These are phyloP conservation scores for Phalacrocorax pelagicus DNA, from an alignment of 2,113 vertebrate species.

Conservation along the genomic window DNA sequence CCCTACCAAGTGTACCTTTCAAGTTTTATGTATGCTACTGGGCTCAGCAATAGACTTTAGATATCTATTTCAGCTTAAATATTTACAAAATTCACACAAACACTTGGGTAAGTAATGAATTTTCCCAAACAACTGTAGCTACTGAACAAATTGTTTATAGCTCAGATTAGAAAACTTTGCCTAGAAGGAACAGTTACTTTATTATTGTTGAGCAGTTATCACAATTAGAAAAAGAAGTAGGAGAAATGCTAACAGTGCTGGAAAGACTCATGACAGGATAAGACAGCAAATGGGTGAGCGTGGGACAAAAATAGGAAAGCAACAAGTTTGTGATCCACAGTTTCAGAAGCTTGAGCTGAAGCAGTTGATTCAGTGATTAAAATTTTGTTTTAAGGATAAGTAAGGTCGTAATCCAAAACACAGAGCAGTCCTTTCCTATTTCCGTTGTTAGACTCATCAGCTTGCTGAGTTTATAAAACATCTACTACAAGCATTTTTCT, in stretches of 20 bases:
- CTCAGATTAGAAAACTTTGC: background rate
- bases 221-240: background rate
- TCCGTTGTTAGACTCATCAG: background rate
- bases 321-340: background rate
- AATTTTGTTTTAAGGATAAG: background rate
- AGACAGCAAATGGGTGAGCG: background rate
- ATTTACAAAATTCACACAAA: background rate
- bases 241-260: background rate
- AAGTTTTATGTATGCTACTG: background rate
- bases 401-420: background rate
- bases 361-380: background rate
- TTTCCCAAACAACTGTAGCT: background rate
- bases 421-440: background rate
- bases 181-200: background rate
- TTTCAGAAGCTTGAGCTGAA: background rate
- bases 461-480: conserved; percentile 8
- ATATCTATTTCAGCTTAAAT: background rate
- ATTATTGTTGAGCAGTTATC: background rate
- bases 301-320: background rate
- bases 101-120: background rate
- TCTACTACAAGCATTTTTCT: background rate
- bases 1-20: background rate
- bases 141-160: background rate
- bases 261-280: background rate
- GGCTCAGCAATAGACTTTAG: background rate